Evolutionary conservation across 1,140 invertebrate genomes (phyloP), one percentile per base, ranked within the genome.

Genomic region (Oedothorax gibbosus): DNA sequence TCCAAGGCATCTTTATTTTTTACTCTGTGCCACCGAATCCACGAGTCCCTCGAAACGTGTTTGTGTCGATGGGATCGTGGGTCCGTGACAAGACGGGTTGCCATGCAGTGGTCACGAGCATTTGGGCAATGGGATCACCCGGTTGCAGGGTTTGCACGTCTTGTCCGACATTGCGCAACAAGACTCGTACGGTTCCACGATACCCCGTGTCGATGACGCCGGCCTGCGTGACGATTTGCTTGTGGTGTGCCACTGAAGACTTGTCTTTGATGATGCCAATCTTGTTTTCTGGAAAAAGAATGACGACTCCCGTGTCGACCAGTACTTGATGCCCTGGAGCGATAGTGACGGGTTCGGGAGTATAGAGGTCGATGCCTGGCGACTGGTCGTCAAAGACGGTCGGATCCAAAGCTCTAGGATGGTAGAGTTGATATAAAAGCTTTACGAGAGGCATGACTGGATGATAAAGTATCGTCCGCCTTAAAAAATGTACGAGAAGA

Each of bases 131-230:
- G 18, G 57, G 57, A 2, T 62, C 35, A 1, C 35, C 35, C 35
- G 35, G 35, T 35, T 35, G 35, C 18, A 49, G 50, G 6, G 49
- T 49, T 4, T 0, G 0, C n/a, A 72, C 54, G 8, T 14, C 5
- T 11, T 3, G 12, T 2, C 18, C 18, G 49, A 53, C 20, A 49
- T 54, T 53, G 6, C 69, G 49, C 51, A 72, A 53, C 3, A 72
- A 49, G 10, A 72, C n/a, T 2, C 7, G 10, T 10, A 72, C 49
- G 20, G 51, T 49, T 54, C 69, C 69, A 8, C 69, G 49, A 51
- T 72, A 72, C 6, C 69, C 69, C 1, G 69, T 50, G 15, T 72
- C 69, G 20, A 72, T 72, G 11, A 72, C 49, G 9, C 69, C 69
- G 6, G 49, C 69, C 54, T 72, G 50, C 49, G 54, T 51, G 14